Evolutionary conservation across 2,797 vertebrate species (phyloP).

Genomic region (Intellagama lesueurii): DNA sequence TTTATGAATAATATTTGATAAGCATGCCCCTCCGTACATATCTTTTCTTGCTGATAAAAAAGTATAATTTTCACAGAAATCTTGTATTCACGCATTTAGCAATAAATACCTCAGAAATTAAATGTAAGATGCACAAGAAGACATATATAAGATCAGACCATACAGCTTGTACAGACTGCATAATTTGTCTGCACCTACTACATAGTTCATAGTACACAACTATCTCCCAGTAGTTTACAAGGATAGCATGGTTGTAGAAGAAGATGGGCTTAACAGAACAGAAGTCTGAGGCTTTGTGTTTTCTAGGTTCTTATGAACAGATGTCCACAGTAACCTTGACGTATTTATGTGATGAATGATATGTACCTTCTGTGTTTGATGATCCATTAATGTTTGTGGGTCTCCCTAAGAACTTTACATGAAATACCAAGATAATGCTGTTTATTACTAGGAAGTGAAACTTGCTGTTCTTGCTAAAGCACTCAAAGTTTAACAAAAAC

Average conservation of each 20-base stretch:
- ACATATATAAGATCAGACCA: not conserved
- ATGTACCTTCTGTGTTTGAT: conserved; percentile 34
- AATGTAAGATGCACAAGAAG: not conserved
- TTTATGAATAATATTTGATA: not conserved
- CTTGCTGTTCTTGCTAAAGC: conserved; percentile 63
- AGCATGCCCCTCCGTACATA: not conserved
- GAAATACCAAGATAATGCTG: conserved; percentile 62
- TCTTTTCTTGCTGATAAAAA: not conserved
- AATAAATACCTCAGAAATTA: not conserved
- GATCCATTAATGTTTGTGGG: conserved; percentile 59
- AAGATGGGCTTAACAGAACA: not conserved
- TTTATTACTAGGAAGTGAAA: conserved; percentile 70
- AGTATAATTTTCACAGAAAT: not conserved
- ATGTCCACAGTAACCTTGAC: not conserved
- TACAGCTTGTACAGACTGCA: not conserved
- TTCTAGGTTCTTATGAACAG: not conserved
- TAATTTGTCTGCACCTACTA: not conserved
- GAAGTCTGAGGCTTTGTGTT: not conserved
- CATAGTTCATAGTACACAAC: not conserved
- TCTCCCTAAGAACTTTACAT: conserved; percentile 57
- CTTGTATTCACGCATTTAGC: not conserved
- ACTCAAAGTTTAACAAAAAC: conserved; percentile 53
- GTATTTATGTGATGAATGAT: conserved; percentile 21
- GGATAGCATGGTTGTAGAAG: not conserved
- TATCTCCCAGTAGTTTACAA: not conserved